Evolutionary conservation across 2,888 invertebrate species (phyloP).

Genomic region (Pediacus dermestoides): DNA sequence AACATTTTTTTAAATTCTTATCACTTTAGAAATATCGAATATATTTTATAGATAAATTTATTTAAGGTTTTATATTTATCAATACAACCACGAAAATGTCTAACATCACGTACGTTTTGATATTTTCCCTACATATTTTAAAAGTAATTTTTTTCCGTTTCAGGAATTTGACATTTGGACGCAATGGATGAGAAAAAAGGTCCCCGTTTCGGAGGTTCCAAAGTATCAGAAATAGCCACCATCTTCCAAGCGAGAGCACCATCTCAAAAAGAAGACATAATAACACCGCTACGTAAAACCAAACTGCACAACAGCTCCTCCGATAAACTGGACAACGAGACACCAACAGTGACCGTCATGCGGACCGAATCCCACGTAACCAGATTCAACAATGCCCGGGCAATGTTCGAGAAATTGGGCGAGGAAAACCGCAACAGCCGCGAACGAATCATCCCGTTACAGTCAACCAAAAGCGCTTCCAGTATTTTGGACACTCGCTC

Average conservation of each 20-base stretch:
- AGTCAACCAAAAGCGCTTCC: conserved; percentile 49
- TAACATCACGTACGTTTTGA: too few relatives aligned
- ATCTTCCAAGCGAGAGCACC: conserved; percentile 63
- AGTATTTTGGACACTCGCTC: conserved; percentile 57
- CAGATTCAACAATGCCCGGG: conserved; percentile 83
- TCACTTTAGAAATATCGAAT: too few relatives aligned
- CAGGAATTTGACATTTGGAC: neutral
- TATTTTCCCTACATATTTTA: too few relatives aligned
- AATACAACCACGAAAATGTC: neutral
- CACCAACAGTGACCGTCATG: conserved; percentile 62
- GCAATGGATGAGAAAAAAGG: conserved; percentile 47
- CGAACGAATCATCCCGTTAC: conserved; percentile 40
- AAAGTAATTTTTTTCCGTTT: too few relatives aligned
- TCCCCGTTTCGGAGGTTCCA: conserved; percentile 58
- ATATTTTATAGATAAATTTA: too few relatives aligned
- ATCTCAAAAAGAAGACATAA: conserved; percentile 28
- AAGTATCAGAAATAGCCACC: conserved; percentile 89
- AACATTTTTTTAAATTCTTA: too few relatives aligned
- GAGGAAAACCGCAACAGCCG: conserved; percentile 58
- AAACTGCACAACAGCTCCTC: conserved; percentile 21
- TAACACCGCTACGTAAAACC: conserved; percentile 30
- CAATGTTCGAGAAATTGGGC: conserved; percentile 85
- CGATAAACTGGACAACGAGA: conserved; percentile 30
- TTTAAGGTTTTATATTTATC: too few relatives aligned
- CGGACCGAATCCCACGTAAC: conserved; percentile 86